Evolutionary conservation across 30 jellyfish, hydroid and myxozoan genomes (phyloP).

Genomic region (Clytia hemisphaerica): DNA sequence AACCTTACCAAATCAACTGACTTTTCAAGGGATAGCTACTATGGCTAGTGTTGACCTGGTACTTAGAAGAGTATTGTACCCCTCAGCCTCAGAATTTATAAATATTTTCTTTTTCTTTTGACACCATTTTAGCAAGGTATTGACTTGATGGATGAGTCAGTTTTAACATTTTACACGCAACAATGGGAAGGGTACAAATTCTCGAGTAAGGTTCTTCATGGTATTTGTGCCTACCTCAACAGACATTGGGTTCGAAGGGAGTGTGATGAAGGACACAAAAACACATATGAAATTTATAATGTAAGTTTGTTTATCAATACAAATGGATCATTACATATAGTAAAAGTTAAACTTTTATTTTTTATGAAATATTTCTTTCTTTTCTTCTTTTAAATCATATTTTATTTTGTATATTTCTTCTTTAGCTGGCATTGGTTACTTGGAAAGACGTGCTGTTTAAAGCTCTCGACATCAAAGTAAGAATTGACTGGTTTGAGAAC

Average conservation of each 20-base stretch:
- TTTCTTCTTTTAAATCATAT: background rate
- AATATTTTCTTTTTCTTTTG: background rate
- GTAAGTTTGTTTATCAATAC: slow-evolving; percentile 34
- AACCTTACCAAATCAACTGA: no score
- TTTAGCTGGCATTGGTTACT: slow-evolving; percentile 92
- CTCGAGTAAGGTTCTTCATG: slow-evolving; percentile 95
- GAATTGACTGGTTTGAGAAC: background rate
- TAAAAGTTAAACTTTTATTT: background rate
- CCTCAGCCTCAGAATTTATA: background rate
- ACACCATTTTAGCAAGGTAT: slow-evolving; percentile 80
- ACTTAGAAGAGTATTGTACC: no score
- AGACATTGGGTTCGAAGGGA: slow-evolving; percentile 98
- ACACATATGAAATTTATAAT: slow-evolving; percentile 78
- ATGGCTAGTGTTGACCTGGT: no score
- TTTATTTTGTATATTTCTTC: background rate
- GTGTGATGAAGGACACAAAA: slow-evolving; percentile 96
- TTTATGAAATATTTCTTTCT: background rate
- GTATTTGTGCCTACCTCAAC: slow-evolving; percentile 85
- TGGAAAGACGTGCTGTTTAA: slow-evolving; percentile 95
- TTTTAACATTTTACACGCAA: slow-evolving; percentile 92
- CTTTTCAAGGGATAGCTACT: no score
- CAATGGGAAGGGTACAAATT: slow-evolving; percentile 99
- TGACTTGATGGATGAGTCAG: slow-evolving; percentile 96
- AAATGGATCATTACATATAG: background rate
- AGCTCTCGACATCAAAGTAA: slow-evolving; percentile 42